A percentile compares a stretch with the other conserved stretches of the same genome.
Evolutionary conservation across 2,113 vertebrate genomes (phyloP).

Genomic region (Peromyscus polionotus): DNA sequence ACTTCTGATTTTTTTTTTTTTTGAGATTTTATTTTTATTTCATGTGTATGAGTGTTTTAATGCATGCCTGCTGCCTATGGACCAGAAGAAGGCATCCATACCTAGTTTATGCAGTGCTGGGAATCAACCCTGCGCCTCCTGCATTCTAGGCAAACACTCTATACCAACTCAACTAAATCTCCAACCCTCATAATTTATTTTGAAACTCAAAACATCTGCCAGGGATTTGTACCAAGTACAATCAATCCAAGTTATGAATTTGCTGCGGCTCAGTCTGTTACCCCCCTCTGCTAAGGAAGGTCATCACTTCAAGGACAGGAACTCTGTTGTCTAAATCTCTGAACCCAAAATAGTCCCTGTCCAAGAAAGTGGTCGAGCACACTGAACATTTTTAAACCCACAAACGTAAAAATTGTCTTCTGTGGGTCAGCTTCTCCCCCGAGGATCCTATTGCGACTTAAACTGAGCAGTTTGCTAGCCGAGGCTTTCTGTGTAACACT

Average conservation of each 20-base stretch:
- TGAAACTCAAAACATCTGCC: conserved; percentile 39
- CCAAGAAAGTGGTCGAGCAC: conserved; percentile 23
- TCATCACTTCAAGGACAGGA: conserved; percentile 21
- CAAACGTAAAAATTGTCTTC: conserved; percentile 28
- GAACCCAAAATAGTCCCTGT: conserved; percentile 62
- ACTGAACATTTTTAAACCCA: conserved; percentile 41
- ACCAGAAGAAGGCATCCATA: neutral
- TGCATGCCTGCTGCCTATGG: neutral
- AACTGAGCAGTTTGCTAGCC: neutral
- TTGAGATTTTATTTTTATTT: neutral
- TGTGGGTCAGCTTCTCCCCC: neutral
- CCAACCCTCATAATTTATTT: conserved; percentile 40
- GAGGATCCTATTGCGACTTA: neutral
- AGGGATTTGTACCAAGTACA: conserved; percentile 26
- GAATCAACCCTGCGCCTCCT: neutral
- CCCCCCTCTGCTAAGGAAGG: conserved; percentile 21
- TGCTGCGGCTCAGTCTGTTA: neutral
- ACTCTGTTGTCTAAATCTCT: conserved; percentile 18
- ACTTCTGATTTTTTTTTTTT: neutral
- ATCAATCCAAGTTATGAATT: neutral
- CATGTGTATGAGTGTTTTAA: neutral
- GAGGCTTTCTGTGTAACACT: neutral
- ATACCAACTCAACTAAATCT: neutral
- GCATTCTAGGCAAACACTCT: neutral
- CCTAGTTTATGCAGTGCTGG: neutral